Evolutionary conservation across 2,888 invertebrate species (phyloP), one percentile per base, ranked within the genome.

Genomic region (Euplexia lucipara): DNA sequence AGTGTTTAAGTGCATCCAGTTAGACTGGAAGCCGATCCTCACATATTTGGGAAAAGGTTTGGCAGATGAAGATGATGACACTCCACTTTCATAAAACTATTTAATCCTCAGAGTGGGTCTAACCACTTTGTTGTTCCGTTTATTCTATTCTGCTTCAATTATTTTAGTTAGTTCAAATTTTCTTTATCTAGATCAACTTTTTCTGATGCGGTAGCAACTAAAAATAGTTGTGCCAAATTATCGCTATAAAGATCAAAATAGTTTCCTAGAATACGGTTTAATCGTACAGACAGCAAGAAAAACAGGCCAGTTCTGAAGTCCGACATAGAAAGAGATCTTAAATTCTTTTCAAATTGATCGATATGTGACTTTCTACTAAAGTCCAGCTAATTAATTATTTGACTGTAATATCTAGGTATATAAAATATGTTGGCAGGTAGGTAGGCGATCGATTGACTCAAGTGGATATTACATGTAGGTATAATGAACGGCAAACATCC

Each of bases 401-500:
- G 16, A 37, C 30, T 53, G 22, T 48, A 42, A 68, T 71, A 37
- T 16, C 22, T 39, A n/a, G n/a, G n/a, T n/a, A n/a, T n/a, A n/a
- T n/a, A 30, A 65, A 41, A 61, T 63, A 65, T 56, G 48, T 58
- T 62, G 60, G 57, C 60, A 60, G 70, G 66, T 69, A n/a, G n/a
- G n/a, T n/a, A n/a, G n/a, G 60, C 62, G 18, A 69, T 79, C 65
- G 62, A 72, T 64, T 69, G 69, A 78, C 45, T 82, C 68, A 75
- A 78, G 77, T 74, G 69, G 70, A 67, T 51, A 60, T 81, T 81
- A 81, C 68, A 75, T n/a, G n/a, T 77, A 26, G 34, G 9, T 42
- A 54, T 64, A 58, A n/a, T 59, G 58, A 72, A 77, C 74, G 63
- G 72, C 72, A 81, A 82, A 83, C 79, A 83, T 81, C 71, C 67